Evolutionary conservation across 2,888 invertebrate genomes (phyloP).

Genomic region (Zeuzera pyrina): DNA sequence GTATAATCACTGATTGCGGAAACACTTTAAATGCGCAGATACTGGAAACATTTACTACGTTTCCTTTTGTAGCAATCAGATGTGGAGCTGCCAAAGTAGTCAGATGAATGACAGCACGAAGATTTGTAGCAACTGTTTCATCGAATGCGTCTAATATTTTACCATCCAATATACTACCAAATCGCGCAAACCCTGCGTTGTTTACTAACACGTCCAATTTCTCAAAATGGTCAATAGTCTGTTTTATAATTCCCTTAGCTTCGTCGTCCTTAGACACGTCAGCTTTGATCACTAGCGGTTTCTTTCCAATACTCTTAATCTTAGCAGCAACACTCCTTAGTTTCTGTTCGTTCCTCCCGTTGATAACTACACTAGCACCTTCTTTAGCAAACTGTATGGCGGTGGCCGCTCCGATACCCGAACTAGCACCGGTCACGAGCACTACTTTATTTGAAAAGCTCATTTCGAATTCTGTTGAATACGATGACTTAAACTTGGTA

Average conservation of each 20-base stretch:
- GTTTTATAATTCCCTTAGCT: conserved; percentile 17
- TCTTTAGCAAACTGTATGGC: conserved; percentile 18
- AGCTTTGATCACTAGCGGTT: conserved; percentile 18
- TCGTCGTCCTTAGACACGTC: conserved; percentile 25
- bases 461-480: too few relatives aligned
- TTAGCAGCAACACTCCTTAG: conserved; percentile 13
- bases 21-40: conserved; percentile 13
- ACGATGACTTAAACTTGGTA: too few relatives aligned
- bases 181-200: conserved; percentile 22
- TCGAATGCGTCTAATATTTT: conserved; percentile 22
- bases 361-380: conserved; percentile 16
- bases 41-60: conserved; percentile 30
- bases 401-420: conserved; percentile 22
- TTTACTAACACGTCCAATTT: conserved; percentile 26
- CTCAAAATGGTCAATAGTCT: conserved; percentile 18
- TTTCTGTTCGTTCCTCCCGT: conserved; percentile 19
- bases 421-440: conserved; percentile 21
- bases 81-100: conserved; percentile 23
- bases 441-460: conserved; percentile 16
- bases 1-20: conserved; percentile 7
- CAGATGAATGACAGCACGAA: conserved; percentile 20
- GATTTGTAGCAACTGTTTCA: conserved; percentile 22
- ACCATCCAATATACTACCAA: conserved; percentile 14
- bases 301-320: conserved; percentile 9
- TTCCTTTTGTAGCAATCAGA: conserved; percentile 25